These are phyloP conservation scores for Falco cherrug DNA, from an alignment of 2,797 vertebrate genomes.

Conservation along the genomic window DNA sequence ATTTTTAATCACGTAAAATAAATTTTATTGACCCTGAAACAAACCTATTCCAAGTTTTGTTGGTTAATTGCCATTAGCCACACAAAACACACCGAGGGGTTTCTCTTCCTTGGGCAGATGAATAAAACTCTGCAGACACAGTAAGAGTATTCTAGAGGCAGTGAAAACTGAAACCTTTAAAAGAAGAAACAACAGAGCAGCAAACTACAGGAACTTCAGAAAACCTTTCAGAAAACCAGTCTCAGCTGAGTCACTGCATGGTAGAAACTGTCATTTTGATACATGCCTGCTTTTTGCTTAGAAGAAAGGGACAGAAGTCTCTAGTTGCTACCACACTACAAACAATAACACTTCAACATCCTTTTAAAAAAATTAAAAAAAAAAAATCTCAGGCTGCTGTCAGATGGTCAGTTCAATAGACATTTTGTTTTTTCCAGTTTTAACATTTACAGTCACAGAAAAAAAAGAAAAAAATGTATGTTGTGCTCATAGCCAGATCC, in stretches of 20 bases:
- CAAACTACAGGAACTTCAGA: neutral
- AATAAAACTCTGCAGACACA: neutral
- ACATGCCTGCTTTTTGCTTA: neutral
- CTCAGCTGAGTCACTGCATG: neutral
- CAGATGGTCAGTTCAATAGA: neutral
- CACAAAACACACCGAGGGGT: neutral
- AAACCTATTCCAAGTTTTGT: neutral
- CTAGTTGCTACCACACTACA: neutral
- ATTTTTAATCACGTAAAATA: neutral
- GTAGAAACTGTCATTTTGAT: neutral
- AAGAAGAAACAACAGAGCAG: neutral
- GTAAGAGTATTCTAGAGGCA: neutral
- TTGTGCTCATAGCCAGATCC: neutral
- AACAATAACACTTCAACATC: neutral
- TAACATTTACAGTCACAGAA: neutral
- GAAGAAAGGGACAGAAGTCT: neutral
- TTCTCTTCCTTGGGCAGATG: neutral
- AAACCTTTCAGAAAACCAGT: neutral
- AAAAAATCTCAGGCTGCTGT: neutral
- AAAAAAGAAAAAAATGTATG: neutral
- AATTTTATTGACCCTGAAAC: neutral
- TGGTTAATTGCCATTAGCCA: neutral
- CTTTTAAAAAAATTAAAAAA: neutral
- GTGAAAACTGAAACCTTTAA: neutral
- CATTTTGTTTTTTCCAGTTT: neutral